These are phyloP conservation scores for Aptenodytes forsteri DNA, from an alignment of 2,113 vertebrate species.

Conservation along the genomic window DNA sequence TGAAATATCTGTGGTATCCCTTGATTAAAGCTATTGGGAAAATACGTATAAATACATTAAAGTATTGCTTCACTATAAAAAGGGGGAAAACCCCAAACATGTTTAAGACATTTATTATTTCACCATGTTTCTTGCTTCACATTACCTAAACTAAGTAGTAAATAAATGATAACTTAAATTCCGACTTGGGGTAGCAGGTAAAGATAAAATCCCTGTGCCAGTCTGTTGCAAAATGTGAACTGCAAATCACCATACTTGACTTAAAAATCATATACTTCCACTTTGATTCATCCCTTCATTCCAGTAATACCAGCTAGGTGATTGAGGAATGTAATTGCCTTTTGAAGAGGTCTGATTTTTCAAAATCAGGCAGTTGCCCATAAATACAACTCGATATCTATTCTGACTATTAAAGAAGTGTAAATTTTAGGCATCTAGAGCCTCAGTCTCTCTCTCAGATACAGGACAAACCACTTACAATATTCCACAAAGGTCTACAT, in stretches of 20 bases:
- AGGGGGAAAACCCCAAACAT: accelerated
- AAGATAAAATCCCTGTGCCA: neutral
- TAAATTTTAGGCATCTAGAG: neutral
- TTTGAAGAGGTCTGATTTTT: neutral
- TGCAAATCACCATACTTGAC: neutral
- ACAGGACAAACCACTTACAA: neutral
- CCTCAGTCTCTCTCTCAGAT: neutral
- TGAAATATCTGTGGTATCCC: neutral
- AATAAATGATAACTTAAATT: neutral
- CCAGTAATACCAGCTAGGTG: neutral
- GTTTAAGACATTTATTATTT: neutral
- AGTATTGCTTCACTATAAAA: neutral
- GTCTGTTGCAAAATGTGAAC: neutral
- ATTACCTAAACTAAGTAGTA: neutral
- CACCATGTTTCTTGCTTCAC: neutral
- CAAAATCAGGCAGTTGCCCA: neutral
- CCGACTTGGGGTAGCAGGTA: neutral
- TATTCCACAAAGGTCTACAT: neutral
- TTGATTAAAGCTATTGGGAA: neutral
- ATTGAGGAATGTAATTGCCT: neutral
- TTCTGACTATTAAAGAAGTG: neutral
- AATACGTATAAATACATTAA: neutral
- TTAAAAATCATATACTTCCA: neutral
- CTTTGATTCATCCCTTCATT: neutral
- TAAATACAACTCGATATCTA: neutral